Conservation (phyloP, 1,140 invertebrate genomes). For the Eumeta japonica region DNA sequence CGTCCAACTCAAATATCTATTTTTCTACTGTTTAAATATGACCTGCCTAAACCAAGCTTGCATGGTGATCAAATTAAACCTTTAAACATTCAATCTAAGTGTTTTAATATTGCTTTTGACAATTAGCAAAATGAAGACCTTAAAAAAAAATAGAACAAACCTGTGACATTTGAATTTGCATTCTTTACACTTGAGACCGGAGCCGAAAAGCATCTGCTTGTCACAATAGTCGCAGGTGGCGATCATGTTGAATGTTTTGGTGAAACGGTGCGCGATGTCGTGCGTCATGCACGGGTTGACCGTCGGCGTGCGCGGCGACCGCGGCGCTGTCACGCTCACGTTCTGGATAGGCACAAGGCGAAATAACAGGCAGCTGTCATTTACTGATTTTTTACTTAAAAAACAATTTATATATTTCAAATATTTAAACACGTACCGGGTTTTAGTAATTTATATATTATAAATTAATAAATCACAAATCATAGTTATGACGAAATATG, state of each 20-base stretch:
- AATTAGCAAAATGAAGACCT: neutral
- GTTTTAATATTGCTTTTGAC: neutral
- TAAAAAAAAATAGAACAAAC: conserved; percentile 18
- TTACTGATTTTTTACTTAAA: too few relatives aligned
- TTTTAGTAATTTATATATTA: neutral
- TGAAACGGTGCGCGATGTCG: conserved; percentile 88
- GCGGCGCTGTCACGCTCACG: conserved; percentile 64
- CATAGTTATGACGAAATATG: neutral
- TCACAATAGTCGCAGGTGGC: conserved; percentile 88
- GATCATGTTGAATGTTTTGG: conserved; percentile 84
- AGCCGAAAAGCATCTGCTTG: conserved; percentile 86
- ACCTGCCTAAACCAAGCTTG: neutral
- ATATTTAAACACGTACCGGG: neutral
- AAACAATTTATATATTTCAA: too few relatives aligned
- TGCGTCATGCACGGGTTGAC: conserved; percentile 80
- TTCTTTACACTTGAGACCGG: conserved; percentile 85
- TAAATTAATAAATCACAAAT: neutral
- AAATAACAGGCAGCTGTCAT: too few relatives aligned
- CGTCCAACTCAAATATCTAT: neutral
- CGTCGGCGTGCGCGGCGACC: conserved; percentile 73
- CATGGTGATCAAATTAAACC: neutral
- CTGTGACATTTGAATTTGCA: conserved; percentile 93
- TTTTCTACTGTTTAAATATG: neutral
- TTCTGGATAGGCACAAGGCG: conserved; percentile 5
- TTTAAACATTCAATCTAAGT: neutral